A percentile compares a stretch with the other conserved stretches of the same genome.
These are phyloP conservation scores for Metridium senile DNA, from an alignment of 92 coral and sea anemone species.

Conservation along the genomic window DNA sequence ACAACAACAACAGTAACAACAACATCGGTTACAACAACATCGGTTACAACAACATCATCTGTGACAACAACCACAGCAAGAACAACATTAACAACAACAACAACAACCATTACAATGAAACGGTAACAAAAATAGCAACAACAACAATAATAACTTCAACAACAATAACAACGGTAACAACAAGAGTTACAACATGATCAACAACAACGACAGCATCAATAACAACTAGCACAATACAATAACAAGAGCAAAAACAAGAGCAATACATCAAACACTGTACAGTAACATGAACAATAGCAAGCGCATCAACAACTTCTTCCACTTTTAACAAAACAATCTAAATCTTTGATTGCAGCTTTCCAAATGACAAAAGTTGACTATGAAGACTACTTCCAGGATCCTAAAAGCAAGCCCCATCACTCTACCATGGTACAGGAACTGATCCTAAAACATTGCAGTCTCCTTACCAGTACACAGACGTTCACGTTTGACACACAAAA, in stretches of 20 bases:
- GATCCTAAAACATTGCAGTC: constrained; percentile 37
- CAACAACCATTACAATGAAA: too few species aligned
- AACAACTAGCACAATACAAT: neutral
- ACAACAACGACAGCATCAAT: neutral
- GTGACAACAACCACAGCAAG: too few species aligned
- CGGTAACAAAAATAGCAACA: neutral
- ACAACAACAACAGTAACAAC: too few species aligned
- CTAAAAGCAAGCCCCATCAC: constrained; percentile 63
- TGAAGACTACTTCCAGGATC: constrained; percentile 57
- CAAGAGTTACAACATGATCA: neutral
- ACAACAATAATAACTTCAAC: too few species aligned
- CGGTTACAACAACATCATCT: too few species aligned
- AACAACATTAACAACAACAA: too few species aligned
- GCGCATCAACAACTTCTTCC: neutral
- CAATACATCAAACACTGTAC: too few species aligned
- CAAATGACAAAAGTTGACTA: constrained; percentile 62
- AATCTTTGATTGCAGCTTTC: constrained; percentile 37
- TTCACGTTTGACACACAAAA: constrained; percentile 3
- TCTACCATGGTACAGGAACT: constrained; percentile 37
- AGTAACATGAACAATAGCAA: neutral
- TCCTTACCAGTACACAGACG: neutral
- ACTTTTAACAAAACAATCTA: neutral
- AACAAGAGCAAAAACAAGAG: neutral
- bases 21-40: too few species aligned
- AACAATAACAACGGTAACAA: neutral